phyloP scores from a whole-genome alignment of 2,113 vertebrate species.

The Anoura caudifer region DNA sequence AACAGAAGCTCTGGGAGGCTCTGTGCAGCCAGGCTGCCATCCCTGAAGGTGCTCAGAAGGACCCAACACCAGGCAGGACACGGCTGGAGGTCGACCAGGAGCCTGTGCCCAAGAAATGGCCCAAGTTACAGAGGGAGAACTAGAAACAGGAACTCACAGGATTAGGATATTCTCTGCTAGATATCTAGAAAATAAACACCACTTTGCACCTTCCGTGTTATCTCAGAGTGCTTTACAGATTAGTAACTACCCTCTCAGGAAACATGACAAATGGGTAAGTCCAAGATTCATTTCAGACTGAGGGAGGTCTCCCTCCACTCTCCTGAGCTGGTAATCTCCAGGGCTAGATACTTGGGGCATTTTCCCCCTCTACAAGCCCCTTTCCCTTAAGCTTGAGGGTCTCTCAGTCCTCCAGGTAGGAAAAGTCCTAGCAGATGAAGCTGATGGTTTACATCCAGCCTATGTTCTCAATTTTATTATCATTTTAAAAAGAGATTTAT shows the following conservation, averaged over 20 bases:
- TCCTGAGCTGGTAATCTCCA: neutral
- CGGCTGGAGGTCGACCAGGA: neutral
- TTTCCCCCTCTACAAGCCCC: neutral
- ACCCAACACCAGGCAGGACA: neutral
- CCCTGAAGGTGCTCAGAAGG: neutral
- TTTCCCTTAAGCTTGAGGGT: neutral
- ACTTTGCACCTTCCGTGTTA: neutral
- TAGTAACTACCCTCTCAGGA: neutral
- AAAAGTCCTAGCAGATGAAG: neutral
- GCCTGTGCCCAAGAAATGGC: neutral
- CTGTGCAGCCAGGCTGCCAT: slow-evolving; percentile 62
- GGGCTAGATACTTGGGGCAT: neutral
- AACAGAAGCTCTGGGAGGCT: slow-evolving; percentile 78
- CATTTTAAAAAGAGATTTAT: too few species aligned
- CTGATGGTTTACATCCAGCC: neutral
- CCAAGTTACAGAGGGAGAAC: neutral
- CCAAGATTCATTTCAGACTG: neutral
- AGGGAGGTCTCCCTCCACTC: neutral
- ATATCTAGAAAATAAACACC: slow-evolving; percentile 55
- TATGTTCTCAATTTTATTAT: neutral
- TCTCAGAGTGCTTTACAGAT: neutral
- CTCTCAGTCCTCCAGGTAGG: neutral
- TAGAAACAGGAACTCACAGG: neutral
- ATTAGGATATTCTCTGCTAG: neutral
- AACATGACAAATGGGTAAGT: neutral